A percentile compares a stretch with the other conserved stretches of the same genome.
These are phyloP conservation scores for Calvadosia cruxmelitensis DNA, from an alignment of 30 jellyfish, hydroid and myxozoan species.

Conservation along the genomic window DNA sequence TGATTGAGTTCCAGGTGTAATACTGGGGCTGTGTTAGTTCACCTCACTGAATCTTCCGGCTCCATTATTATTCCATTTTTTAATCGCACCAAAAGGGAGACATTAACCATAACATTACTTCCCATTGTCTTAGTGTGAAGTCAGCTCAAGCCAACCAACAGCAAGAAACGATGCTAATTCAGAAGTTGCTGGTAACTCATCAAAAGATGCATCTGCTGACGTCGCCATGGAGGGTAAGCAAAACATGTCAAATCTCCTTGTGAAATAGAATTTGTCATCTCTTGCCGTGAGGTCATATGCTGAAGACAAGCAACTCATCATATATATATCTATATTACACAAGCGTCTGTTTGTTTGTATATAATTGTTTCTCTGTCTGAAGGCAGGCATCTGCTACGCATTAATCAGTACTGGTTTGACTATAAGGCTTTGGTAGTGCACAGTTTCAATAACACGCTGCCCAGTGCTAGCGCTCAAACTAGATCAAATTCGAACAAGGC, in stretches of 20 bases:
- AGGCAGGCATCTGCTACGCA: too few relatives aligned
- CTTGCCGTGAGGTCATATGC: not conserved
- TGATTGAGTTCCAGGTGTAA: too few relatives aligned
- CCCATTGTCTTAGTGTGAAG: not conserved
- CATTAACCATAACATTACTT: not conserved
- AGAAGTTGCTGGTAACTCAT: not conserved
- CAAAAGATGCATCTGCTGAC: not conserved
- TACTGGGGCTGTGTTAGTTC: too few relatives aligned
- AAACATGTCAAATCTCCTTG: not conserved
- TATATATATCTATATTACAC: too few relatives aligned
- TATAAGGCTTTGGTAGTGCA: too few relatives aligned
- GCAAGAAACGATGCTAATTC: not conserved
- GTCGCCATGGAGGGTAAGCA: not conserved
- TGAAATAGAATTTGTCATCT: not conserved
- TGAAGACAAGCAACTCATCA: not conserved
- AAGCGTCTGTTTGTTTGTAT: too few relatives aligned
- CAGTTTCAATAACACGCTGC: too few relatives aligned
- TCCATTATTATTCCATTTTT: not conserved
- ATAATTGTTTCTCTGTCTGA: too few relatives aligned
- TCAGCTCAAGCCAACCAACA: not conserved
- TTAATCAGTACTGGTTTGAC: too few relatives aligned
- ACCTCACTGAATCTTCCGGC: too few relatives aligned
- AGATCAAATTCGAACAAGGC: too few relatives aligned
- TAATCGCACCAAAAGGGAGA: not conserved
- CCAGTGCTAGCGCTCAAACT: too few relatives aligned